Evolutionary conservation across 1,140 invertebrate species (phyloP), one percentile per base, ranked within the genome.

Genomic region (Cyphomyrmex costatus): DNA sequence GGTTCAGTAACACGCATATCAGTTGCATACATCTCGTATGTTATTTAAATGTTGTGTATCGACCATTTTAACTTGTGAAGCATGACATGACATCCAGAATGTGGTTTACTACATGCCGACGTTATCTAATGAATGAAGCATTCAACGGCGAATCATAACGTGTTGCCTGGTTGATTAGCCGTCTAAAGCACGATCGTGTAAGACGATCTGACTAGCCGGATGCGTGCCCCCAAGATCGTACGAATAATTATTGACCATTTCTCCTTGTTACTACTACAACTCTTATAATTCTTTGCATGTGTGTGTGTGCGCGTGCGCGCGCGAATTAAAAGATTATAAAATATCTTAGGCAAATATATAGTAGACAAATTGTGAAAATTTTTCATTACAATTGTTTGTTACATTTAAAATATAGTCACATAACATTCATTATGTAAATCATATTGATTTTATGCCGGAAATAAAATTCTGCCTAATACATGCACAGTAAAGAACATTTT

Each of bases 51-150:
- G 58, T 49, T 58, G 53, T 19, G 27, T 73, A 60, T 82, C 27
- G 68, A 73, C 12, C 30, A 46, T 42, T 58, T 82, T 73, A 82
- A 60, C 24, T 30, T 7, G 73, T 58, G 83, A 86, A 73, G 78
- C 80, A 86, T 91, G 88, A 89, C 85, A 63, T 80, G 66, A 68
- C 70, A 84, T 83, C 78, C 46, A 90, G 88, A 84, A 90, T 88
- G 73, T 83, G 56, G 77, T 91, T 92, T 91, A 84, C 79, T 86
- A 88, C 88, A 82, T 78, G 86, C 87, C 90, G 70, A 85, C 86
- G 86, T 92, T 92, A 91, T 91, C 91, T 92, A 71, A 88, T 91
- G 91, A 92, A 92, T 90, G 90, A 88, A 89, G 89, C 87, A 92
- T 91, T 91, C 87, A 91, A 74, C 86, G 74, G 42, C 36, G 56